These are phyloP conservation scores for Campylorhamphus procurvoides DNA, from an alignment of 2,113 vertebrate genomes.

Conservation along the genomic window DNA sequence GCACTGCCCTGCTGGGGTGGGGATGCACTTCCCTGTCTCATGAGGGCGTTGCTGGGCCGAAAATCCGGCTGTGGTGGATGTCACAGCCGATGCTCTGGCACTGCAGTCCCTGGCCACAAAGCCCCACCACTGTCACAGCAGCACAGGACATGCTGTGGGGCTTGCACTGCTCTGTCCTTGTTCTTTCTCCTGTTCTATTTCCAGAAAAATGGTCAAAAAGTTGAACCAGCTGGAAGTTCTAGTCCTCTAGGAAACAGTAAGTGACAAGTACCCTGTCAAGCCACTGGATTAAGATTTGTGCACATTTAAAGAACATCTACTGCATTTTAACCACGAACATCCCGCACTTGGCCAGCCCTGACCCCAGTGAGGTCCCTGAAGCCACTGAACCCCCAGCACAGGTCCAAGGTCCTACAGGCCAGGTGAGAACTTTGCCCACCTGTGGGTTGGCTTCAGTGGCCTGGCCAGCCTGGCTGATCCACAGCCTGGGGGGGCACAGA, in stretches of 20 bases:
- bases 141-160: not conserved
- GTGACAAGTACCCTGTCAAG: not conserved
- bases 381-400: not conserved
- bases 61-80: not conserved
- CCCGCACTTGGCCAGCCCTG: not conserved
- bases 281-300: not conserved
- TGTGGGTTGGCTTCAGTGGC: not conserved
- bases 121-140: not conserved
- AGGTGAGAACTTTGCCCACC: not conserved
- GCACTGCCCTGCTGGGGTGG: fast-evolving
- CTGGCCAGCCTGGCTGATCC: not conserved
- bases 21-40: not conserved
- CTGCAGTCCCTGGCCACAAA: not conserved
- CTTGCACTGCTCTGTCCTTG: fast-evolving
- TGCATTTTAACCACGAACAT: not conserved
- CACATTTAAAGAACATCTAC: not conserved
- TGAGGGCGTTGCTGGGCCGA: fast-evolving
- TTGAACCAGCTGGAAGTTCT: not conserved
- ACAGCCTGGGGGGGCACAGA: not conserved
- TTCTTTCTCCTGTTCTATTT: not conserved
- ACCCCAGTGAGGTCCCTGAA: not conserved
- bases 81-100: not conserved
- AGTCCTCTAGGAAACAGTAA: not conserved
- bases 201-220: not conserved
- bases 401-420: not conserved